These are phyloP conservation scores for Lycaon pictus DNA, from an alignment of 2,113 vertebrate genomes.

Conservation along the genomic window DNA sequence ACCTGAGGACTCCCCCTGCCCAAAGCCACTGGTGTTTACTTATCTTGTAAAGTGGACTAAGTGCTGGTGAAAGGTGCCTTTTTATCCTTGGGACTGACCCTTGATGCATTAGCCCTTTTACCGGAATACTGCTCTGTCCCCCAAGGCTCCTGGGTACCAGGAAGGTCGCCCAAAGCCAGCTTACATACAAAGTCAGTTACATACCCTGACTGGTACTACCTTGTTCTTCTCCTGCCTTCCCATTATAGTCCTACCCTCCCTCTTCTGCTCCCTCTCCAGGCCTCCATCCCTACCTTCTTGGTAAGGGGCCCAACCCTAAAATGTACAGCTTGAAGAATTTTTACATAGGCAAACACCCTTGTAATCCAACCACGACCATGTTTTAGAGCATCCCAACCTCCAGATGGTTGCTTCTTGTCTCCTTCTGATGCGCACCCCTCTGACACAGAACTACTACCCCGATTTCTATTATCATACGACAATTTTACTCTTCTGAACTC, in stretches of 20 bases:
- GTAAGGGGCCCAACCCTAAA: constrained; percentile 1
- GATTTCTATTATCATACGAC: not conserved
- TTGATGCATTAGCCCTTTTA: not conserved
- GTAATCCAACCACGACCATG: not conserved
- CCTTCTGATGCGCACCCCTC: not conserved
- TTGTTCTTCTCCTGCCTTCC: not conserved
- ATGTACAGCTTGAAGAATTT: not conserved
- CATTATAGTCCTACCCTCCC: not conserved
- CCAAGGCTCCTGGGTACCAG: not conserved
- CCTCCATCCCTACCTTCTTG: not conserved
- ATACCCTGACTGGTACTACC: too few species aligned
- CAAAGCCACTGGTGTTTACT: not conserved
- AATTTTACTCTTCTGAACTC: not conserved
- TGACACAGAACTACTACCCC: not conserved
- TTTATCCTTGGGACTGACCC: not conserved
- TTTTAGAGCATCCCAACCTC: not conserved
- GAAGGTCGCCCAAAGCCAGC: not conserved
- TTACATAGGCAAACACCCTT: not conserved
- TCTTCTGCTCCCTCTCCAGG: not conserved
- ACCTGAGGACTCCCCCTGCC: too few species aligned
- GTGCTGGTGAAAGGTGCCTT: not conserved
- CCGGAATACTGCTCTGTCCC: not conserved
- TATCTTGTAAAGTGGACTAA: not conserved
- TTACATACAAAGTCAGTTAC: too few species aligned
- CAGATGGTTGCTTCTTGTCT: not conserved